A percentile compares a stretch with the other conserved stretches of the same genome.
These are phyloP conservation scores for Paedocypris micromegethes DNA, from an alignment of 2,797 vertebrate genomes.

Conservation along the genomic window DNA sequence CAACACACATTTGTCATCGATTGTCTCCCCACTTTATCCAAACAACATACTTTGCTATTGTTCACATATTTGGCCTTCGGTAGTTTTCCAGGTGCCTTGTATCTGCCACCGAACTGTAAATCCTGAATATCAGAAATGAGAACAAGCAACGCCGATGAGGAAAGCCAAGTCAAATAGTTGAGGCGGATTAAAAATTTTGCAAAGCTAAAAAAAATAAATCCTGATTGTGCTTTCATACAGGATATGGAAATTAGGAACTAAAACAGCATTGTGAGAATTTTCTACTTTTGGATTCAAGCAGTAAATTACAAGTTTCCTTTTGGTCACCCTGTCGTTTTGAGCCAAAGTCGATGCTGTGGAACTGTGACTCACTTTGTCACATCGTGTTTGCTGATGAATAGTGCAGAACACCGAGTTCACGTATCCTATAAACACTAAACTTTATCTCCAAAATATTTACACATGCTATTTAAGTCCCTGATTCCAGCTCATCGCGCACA, in stretches of 20 bases:
- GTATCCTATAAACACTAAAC: constrained; percentile 14
- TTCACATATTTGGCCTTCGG: constrained; percentile 50
- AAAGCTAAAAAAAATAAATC: constrained; percentile 35
- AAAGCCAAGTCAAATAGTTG: too few species aligned
- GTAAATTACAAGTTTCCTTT: too few species aligned
- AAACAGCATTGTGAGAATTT: too few species aligned
- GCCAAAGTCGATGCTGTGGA: too few species aligned
- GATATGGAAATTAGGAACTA: too few species aligned
- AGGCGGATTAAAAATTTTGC: neutral
- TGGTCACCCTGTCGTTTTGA: too few species aligned
- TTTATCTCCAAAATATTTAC: constrained; percentile 27
- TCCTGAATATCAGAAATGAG: constrained; percentile 34
- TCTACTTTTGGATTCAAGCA: too few species aligned
- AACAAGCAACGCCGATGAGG: constrained; percentile 16
- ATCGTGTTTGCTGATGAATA: constrained; percentile 18
- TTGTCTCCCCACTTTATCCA: neutral
- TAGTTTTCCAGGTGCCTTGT: constrained; percentile 43
- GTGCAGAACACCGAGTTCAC: constrained; percentile 6
- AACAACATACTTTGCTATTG: constrained; percentile 39
- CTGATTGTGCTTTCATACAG: too few species aligned
- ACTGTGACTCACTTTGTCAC: too few species aligned
- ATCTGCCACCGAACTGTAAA: constrained; percentile 26
- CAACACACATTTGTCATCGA: too few species aligned
- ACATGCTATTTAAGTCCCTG: constrained; percentile 3
- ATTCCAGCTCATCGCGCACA: constrained; percentile 5